phyloP scores from a whole-genome alignment of 2,113 vertebrate species.

The Myodes glareolus region DNA sequence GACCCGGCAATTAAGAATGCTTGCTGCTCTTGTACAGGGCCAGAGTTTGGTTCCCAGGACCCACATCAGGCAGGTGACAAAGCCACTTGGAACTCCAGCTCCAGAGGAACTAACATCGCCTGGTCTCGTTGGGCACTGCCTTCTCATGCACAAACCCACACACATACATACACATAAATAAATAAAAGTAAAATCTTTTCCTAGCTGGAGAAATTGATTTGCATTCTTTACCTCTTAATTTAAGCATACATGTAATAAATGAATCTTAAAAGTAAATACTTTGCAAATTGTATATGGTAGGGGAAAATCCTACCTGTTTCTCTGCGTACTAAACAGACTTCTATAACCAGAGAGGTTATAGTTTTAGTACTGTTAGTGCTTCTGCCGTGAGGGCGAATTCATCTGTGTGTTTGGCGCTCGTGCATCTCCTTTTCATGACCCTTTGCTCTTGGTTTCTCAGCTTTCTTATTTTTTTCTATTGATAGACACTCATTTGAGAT shows the following conservation, averaged over 20 bases:
- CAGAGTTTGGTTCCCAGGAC: neutral
- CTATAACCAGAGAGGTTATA: neutral
- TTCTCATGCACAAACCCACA: neutral
- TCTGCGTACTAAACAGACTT: neutral
- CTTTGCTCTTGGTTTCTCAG: slow-evolving; percentile 13
- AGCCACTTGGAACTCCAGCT: neutral
- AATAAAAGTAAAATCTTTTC: neutral
- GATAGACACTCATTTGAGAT: neutral
- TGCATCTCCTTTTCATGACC: neutral
- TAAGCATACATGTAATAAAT: neutral
- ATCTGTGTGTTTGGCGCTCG: neutral
- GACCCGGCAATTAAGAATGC: neutral
- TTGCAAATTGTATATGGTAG: neutral
- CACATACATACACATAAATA: neutral
- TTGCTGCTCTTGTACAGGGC: neutral
- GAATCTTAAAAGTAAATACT: neutral
- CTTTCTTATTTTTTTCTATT: neutral
- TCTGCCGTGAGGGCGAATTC: neutral
- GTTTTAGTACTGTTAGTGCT: neutral
- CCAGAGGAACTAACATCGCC: neutral
- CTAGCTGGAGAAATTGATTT: neutral
- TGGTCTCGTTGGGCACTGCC: neutral
- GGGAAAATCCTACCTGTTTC: neutral
- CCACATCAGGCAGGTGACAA: neutral
- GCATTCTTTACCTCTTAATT: neutral